These are phyloP conservation scores for Magallana ariakensis DNA, from an alignment of 1,140 invertebrate genomes.

Conservation along the genomic window DNA sequence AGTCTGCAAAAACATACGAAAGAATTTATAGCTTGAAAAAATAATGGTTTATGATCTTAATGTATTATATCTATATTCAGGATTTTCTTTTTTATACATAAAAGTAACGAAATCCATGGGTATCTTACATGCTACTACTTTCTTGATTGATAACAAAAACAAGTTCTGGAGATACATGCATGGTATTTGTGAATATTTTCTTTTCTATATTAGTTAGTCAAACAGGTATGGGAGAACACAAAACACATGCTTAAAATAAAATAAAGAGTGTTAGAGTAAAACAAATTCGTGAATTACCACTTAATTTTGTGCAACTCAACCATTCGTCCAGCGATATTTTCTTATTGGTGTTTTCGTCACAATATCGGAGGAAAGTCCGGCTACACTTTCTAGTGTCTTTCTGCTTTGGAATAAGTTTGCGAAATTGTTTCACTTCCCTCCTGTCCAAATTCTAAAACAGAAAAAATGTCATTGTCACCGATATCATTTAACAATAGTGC, in stretches of 20 bases:
- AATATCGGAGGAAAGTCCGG: slow-evolving; percentile 93
- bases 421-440: slow-evolving; percentile 92
- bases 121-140: not conserved
- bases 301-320: slow-evolving; percentile 88
- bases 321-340: slow-evolving; percentile 93
- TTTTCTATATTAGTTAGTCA: no score
- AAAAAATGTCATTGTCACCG: not conserved
- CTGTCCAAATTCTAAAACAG: slow-evolving; percentile 85
- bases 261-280: no score
- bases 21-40: slow-evolving; percentile 4
- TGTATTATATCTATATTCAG: not conserved
- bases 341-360: slow-evolving; percentile 93
- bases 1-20: slow-evolving; percentile 41
- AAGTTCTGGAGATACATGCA: no score
- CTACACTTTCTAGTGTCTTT: slow-evolving; percentile 88
- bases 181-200: no score
- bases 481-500: no score
- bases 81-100: not conserved
- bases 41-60: not conserved
- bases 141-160: not conserved
- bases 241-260: no score
- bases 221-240: no score
- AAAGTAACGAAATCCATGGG: not conserved
- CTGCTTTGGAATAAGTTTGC: slow-evolving; percentile 84
- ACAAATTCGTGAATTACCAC: slow-evolving; percentile 61